phyloP scores from a whole-genome alignment of 2,888 invertebrate species.

The Ormyrus labotus region DNA sequence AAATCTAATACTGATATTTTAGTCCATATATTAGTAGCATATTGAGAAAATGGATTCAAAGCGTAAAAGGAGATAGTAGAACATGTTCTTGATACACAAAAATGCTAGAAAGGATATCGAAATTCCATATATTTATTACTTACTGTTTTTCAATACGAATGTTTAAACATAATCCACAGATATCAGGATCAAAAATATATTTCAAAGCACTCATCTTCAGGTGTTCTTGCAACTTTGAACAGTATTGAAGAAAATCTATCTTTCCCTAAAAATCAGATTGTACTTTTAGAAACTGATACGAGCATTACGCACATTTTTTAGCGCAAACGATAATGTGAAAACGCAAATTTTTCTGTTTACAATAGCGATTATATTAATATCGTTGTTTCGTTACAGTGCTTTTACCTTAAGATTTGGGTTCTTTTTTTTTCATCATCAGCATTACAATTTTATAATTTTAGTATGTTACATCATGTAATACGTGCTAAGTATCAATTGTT shows the following conservation, averaged over 20 bases:
- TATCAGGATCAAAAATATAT: conserved; percentile 71
- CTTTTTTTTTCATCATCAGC: neutral
- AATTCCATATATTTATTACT: conserved; percentile 41
- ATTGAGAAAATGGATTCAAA: too few species aligned
- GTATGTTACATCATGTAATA: neutral
- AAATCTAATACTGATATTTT: too few species aligned
- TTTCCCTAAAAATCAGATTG: conserved; percentile 33
- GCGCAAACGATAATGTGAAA: conserved; percentile 43
- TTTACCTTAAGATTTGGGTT: neutral
- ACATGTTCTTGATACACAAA: too few species aligned
- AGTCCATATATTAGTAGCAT: too few species aligned
- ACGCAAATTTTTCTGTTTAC: conserved; percentile 40
- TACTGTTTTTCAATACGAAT: conserved; percentile 71
- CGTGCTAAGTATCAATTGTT: conserved; percentile 27
- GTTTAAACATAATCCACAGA: conserved; percentile 72
- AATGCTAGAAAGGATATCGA: too few species aligned
- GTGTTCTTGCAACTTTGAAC: conserved; percentile 27
- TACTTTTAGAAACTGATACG: conserved; percentile 33
- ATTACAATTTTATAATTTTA: neutral
- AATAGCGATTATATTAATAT: conserved; percentile 28
- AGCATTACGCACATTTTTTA: conserved; percentile 37
- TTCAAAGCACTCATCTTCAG: conserved; percentile 30
- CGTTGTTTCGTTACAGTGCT: conserved; percentile 1
- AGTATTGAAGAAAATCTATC: conserved; percentile 67
- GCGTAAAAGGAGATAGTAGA: too few species aligned